Conservation (phyloP, 2,888 invertebrate species). For the Yponomeuta cagnagella region DNA sequence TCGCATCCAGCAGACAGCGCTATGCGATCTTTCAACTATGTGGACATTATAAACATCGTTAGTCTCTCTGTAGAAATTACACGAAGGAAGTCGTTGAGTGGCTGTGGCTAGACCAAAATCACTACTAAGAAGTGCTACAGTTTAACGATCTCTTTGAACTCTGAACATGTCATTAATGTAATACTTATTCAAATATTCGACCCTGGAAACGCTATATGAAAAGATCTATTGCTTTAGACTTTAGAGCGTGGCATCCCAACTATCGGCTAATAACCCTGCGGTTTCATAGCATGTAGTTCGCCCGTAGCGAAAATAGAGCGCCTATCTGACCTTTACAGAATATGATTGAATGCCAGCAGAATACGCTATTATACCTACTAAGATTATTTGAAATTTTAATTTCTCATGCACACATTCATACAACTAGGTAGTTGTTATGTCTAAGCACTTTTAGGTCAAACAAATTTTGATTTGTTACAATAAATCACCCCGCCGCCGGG, state of each 20-base stretch:
- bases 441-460: too few species aligned
- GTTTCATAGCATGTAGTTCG: neutral
- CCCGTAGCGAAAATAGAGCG: neutral
- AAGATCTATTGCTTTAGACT: neutral
- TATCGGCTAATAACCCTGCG: slow-evolving; percentile 1
- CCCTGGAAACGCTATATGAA: neutral
- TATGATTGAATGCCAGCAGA: neutral
- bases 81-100: neutral
- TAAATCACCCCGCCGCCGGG: neutral
- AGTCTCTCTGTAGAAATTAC: neutral
- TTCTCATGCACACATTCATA: too few species aligned
- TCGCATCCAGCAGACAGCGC: slow-evolving; percentile 14
- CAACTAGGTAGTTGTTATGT: too few species aligned
- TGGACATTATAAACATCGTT: neutral
- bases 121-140: neutral
- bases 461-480: too few species aligned
- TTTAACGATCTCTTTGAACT: neutral
- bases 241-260: neutral
- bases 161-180: neutral
- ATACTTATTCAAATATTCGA: neutral
- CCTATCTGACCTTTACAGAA: neutral
- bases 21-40: slow-evolving; percentile 8
- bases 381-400: too few species aligned
- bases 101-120: too few species aligned
- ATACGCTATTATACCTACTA: neutral